Base-by-base conservation (phyloP, 1,140 invertebrate species). In the Leptopilina clavipes region DNA sequence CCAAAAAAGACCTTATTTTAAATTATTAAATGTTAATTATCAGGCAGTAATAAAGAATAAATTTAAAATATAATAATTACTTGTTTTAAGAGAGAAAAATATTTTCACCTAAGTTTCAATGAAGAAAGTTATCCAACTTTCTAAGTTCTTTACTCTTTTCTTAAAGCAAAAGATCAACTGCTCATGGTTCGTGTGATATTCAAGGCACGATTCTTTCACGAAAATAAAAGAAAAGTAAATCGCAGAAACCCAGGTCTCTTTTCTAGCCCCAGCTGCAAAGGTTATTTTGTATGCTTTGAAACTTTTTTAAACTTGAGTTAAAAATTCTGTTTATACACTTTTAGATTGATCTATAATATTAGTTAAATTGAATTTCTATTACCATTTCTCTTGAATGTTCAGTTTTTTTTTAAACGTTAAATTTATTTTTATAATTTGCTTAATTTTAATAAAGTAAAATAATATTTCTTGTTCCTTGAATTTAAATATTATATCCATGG, bases 141-240 rank as follows among this genome's bases (percentile, higher is more conserved):
- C 7, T 31, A 65, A 65, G 56, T 31, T 65, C 56, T 65, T 65
- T 65, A 65, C 22, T n/a, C 56, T 65, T 31, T 65, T 65, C 22
- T 65, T 65, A 22, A 65, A 22, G 56, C 56, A n/a, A 65, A 65
- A 65, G 22, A 65, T 65, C 56, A 37, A 65, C 56, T 52, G 56
- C 56, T 65, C 31, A 65, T 22, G 22, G 19, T 37, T 65, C 11
- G 12, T 14, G 19, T 65, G 22, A 37, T 14, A 65, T 65, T 65
- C 56, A 65, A 65, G 56, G 31, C 56, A 65, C 56, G 56, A 65
- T 65, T 31, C 56, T 65, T 25, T 12, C 6, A 31, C 22, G 22
- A 65, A 65, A 59, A 59, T 59, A 59, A 59, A 31, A 65, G 56
- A 65, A 65, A 65, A 31, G 56, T 65, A 65, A 65, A 65, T 65